Evolutionary conservation across 2,888 invertebrate genomes (phyloP).

Genomic region (Leptarthrus brevirostris): DNA sequence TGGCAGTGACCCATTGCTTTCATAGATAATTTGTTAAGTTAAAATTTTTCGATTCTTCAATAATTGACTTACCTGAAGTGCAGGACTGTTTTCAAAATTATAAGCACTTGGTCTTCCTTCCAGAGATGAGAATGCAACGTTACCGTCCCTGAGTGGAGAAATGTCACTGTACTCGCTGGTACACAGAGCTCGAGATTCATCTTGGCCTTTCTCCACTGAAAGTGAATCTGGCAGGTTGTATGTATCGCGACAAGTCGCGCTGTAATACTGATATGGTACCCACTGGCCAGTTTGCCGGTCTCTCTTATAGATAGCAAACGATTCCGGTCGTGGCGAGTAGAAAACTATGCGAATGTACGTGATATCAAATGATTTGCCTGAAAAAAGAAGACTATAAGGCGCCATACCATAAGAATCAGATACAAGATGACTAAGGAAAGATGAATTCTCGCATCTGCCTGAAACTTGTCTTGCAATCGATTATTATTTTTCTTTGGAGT

Average conservation of each 20-base stretch:
- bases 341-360: slow-evolving; percentile 95
- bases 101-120: slow-evolving; percentile 94
- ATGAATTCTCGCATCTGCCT: neutral
- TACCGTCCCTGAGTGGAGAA: slow-evolving; percentile 93
- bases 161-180: slow-evolving; percentile 99
- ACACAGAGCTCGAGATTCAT: slow-evolving; percentile 94
- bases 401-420: slow-evolving; percentile 12
- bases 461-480: neutral
- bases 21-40: slow-evolving; percentile 55
- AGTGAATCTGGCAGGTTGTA: slow-evolving; percentile 86
- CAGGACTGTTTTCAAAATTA: slow-evolving; percentile 88
- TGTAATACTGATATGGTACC: slow-evolving; percentile 92
- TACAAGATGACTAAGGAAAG: no score
- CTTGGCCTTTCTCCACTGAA: slow-evolving; percentile 77
- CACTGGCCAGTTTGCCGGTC: slow-evolving; percentile 81
- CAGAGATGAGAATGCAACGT: slow-evolving; percentile 93
- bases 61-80: slow-evolving; percentile 81
- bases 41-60: no score
- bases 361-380: slow-evolving; percentile 96
- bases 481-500: neutral
- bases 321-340: slow-evolving; percentile 95
- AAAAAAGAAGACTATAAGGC: slow-evolving; percentile 57
- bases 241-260: slow-evolving; percentile 91
- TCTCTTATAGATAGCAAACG: slow-evolving; percentile 95
- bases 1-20: slow-evolving; percentile 97